Percentiles rank a stretch among this genome's conserved stretches.
These are phyloP conservation scores for Drosophila kohkoa DNA, from an alignment of 1,140 invertebrate species.

Conservation along the genomic window DNA sequence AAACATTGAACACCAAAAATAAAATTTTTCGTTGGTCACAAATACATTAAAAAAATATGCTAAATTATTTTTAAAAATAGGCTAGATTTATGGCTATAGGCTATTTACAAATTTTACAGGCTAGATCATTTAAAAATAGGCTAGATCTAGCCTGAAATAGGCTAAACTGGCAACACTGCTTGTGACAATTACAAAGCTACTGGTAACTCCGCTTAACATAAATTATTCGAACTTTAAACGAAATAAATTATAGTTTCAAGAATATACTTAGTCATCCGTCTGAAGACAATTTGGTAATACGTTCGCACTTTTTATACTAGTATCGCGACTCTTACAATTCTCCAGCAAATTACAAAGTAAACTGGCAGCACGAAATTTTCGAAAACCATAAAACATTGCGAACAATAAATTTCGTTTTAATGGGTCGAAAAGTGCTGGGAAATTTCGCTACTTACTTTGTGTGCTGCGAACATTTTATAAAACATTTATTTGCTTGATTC, in stretches of 20 bases:
- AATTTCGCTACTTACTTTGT: slow-evolving; percentile 61
- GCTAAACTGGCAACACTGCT: too few species aligned
- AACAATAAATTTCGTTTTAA: slow-evolving; percentile 81
- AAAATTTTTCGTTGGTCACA: too few species aligned
- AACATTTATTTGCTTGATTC: slow-evolving; percentile 83
- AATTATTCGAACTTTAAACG: background rate
- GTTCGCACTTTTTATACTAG: slow-evolving; percentile 41
- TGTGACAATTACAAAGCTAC: too few species aligned
- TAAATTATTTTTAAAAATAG: too few species aligned
- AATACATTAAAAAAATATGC: too few species aligned
- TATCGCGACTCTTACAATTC: slow-evolving; percentile 52
- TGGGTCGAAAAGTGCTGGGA: slow-evolving; percentile 65
- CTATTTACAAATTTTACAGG: too few species aligned
- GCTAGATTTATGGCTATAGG: too few species aligned
- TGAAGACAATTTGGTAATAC: slow-evolving; percentile 54
- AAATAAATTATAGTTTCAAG: background rate
- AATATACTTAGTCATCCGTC: background rate
- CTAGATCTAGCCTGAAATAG: too few species aligned
- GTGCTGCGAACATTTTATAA: slow-evolving; percentile 81
- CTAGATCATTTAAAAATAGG: too few species aligned
- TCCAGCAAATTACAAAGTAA: slow-evolving; percentile 69
- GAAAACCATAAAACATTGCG: slow-evolving; percentile 74
- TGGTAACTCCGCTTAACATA: too few species aligned
- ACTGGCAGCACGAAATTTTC: slow-evolving; percentile 59
- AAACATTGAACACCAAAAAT: too few species aligned